phyloP scores from a whole-genome alignment of 2,888 invertebrate species.

The Polydesmus complanatus region DNA sequence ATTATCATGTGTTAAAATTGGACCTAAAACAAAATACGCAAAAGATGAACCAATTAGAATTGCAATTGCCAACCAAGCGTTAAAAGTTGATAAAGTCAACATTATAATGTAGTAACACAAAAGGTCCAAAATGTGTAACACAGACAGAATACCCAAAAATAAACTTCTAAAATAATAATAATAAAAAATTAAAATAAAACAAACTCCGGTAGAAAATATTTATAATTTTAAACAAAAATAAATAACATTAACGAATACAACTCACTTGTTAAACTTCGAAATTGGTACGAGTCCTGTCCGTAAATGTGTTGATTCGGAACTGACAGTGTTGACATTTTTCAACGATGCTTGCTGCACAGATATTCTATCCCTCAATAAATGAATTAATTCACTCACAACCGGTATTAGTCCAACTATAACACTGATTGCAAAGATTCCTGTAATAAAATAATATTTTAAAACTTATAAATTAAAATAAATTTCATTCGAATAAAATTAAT shows the following conservation, averaged over 20 bases:
- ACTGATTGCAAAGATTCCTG: background rate
- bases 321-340: background rate
- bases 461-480: background rate
- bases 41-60: background rate
- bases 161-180: background rate
- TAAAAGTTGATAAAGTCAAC: conserved; percentile 12
- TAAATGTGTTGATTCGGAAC: background rate
- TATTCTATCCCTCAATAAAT: background rate
- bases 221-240: background rate
- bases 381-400: background rate
- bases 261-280: background rate
- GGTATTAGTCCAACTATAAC: background rate
- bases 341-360: background rate
- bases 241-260: background rate
- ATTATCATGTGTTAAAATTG: no score
- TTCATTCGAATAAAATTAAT: background rate
- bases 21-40: background rate
- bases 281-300: background rate
- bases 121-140: conserved; percentile 8
- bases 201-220: no score
- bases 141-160: background rate
- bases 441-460: no score
- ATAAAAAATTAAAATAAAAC: no score
- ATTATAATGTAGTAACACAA: conserved; percentile 1
- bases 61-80: conserved; percentile 8